Percentiles rank a stretch among this genome's conserved stretches.
Conservation (phyloP, 2,888 invertebrate species). For the Netelia virgata region DNA sequence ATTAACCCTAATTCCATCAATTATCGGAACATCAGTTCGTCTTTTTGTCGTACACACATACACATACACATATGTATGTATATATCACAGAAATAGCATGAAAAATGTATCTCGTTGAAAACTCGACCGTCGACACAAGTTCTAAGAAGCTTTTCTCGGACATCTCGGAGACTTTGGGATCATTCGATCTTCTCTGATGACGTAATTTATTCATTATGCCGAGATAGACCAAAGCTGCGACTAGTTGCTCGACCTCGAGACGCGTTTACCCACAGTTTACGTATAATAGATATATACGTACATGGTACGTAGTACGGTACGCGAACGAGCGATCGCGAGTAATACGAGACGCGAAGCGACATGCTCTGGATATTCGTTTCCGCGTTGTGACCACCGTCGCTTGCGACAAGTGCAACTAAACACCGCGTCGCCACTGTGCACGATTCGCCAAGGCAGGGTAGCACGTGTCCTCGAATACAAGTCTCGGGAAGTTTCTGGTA, state of each 20-base stretch:
- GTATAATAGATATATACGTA: slow-evolving; percentile 32
- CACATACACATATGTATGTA: background rate
- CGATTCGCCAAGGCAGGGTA: slow-evolving; percentile 12
- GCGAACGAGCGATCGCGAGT: slow-evolving; percentile 62
- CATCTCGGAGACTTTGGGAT: background rate
- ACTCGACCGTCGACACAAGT: background rate
- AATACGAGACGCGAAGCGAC: slow-evolving; percentile 76
- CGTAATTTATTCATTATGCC: slow-evolving; percentile 39
- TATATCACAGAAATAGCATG: background rate
- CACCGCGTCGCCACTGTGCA: slow-evolving; percentile 48
- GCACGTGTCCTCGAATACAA: slow-evolving; percentile 59
- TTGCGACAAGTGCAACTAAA: slow-evolving; percentile 76
- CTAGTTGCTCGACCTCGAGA: slow-evolving; percentile 66
- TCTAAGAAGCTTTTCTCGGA: background rate
- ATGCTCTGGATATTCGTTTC: slow-evolving; percentile 79
- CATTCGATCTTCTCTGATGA: slow-evolving; percentile 29
- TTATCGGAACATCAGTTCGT: too few species aligned
- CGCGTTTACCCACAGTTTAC: slow-evolving; percentile 61
- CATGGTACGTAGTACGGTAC: background rate
- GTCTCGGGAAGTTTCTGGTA: slow-evolving; percentile 32
- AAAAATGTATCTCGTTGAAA: background rate
- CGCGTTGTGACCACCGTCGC: slow-evolving; percentile 70
- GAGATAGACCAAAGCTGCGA: slow-evolving; percentile 62
- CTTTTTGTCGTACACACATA: background rate
- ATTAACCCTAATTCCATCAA: background rate